A percentile compares a stretch with the other conserved stretches of the same genome.
These are phyloP conservation scores for Metacarcinus magister DNA, from an alignment of 2,888 invertebrate species.

Conservation along the genomic window DNA sequence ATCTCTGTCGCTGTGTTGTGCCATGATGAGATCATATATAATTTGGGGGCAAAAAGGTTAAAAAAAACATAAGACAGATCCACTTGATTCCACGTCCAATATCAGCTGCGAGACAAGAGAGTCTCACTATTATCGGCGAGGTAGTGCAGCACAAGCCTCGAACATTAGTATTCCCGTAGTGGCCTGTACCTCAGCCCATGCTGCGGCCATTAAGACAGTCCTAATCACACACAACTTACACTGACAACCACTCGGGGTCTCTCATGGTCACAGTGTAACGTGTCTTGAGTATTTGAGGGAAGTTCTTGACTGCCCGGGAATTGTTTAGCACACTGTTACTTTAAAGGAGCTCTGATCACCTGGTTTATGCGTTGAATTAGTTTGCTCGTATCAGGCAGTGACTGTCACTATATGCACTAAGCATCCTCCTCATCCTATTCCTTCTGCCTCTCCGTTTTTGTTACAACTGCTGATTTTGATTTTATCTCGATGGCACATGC, in stretches of 20 bases:
- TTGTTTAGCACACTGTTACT: background rate
- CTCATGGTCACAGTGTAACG: constrained; percentile 31
- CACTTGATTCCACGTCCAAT: background rate
- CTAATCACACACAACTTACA: constrained; percentile 48
- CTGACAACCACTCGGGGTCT: constrained; percentile 45
- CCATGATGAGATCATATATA: background rate
- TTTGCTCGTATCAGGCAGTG: constrained; percentile 6
- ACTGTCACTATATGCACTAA: background rate
- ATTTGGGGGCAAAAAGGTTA: background rate
- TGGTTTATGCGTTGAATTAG: background rate
- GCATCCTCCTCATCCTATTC: background rate
- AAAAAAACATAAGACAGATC: background rate
- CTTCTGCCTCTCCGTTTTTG: background rate
- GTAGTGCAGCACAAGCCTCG: constrained; percentile 17
- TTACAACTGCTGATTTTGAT: background rate
- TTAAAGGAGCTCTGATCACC: constrained; percentile 9
- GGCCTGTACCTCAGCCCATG: constrained; percentile 36
- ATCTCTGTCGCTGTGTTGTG: background rate
- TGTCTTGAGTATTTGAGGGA: constrained; percentile 36
- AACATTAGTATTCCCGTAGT: constrained; percentile 44
- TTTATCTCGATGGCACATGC: background rate
- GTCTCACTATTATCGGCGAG: background rate
- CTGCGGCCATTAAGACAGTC: constrained; percentile 45
- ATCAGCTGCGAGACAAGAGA: background rate
- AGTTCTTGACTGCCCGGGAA: background rate